phyloP scores from a whole-genome alignment of 2,113 vertebrate genomes.

The Hippocampus zosterae region DNA sequence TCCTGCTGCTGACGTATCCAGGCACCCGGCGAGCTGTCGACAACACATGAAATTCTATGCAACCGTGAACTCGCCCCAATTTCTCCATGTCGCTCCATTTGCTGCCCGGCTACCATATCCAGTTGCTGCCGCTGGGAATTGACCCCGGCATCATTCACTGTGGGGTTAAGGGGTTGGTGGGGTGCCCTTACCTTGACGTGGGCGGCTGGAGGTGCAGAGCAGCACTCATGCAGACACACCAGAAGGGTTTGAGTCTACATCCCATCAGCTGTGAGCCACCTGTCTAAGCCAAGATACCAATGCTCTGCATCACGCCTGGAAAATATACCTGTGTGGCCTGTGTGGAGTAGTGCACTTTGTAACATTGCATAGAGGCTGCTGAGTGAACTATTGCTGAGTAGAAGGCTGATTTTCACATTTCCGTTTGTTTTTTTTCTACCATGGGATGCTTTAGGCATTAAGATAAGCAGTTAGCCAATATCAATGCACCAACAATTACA shows the following conservation, averaged over 20 bases:
- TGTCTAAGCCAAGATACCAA: slow-evolving; percentile 26
- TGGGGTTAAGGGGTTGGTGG: not conserved
- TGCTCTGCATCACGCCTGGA: slow-evolving; percentile 5
- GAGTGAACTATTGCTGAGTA: not conserved
- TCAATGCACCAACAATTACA: too few species aligned
- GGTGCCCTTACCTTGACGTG: slow-evolving; percentile 29
- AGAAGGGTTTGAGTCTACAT: slow-evolving; percentile 44
- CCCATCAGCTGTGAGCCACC: slow-evolving; percentile 56
- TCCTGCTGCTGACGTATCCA: slow-evolving; percentile 40
- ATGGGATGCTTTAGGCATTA: not conserved
- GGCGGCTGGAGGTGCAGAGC: slow-evolving; percentile 23
- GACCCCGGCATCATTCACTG: slow-evolving; percentile 34
- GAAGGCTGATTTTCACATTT: not conserved
- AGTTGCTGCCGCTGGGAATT: slow-evolving; percentile 49
- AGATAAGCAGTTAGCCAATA: too few species aligned
- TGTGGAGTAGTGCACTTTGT: slow-evolving; percentile 17
- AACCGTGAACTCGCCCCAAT: slow-evolving; percentile 28
- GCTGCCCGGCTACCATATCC: slow-evolving; percentile 44
- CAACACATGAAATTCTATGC: slow-evolving; percentile 50
- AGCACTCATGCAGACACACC: slow-evolving; percentile 16
- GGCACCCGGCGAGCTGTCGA: slow-evolving; percentile 48
- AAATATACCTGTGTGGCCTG: slow-evolving; percentile 19
- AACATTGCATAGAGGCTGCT: not conserved
- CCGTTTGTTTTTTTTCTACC: not conserved
- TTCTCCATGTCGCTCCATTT: slow-evolving; percentile 34